These are phyloP conservation scores for Phyllotis vaccarum DNA, from an alignment of 2,797 vertebrate species.

Conservation along the genomic window DNA sequence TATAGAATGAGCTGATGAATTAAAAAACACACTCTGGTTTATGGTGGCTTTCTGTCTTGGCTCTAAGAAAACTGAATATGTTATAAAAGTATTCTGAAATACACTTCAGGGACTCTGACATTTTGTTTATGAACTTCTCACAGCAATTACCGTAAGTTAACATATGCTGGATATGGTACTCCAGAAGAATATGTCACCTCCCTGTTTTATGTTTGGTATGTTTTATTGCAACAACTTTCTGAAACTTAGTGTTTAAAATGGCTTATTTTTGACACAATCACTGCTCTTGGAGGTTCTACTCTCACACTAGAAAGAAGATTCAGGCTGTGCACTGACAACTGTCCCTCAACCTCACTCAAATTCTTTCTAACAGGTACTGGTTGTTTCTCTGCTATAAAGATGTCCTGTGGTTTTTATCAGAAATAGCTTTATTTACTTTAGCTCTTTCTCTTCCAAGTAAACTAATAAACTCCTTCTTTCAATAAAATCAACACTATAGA, in stretches of 20 bases:
- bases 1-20: not conserved
- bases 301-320: not conserved
- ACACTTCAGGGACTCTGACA: not conserved
- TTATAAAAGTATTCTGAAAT: not conserved
- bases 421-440: slow-evolving; percentile 65
- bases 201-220: not conserved
- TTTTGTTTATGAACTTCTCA: not conserved
- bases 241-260: not conserved
- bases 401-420: slow-evolving; percentile 9
- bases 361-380: not conserved
- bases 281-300: not conserved
- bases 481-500: not conserved
- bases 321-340: not conserved
- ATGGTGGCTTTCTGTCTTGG: not conserved
- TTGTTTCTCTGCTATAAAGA: slow-evolving; percentile 13
- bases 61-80: not conserved
- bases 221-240: not conserved
- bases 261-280: not conserved
- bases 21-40: not conserved
- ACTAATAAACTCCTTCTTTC: not conserved
- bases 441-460: slow-evolving; percentile 56
- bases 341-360: not conserved
- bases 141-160: not conserved
- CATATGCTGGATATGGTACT: not conserved
- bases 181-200: not conserved